phyloP scores from a whole-genome alignment of 2,888 invertebrate genomes.

The Nomada goodeniana region DNA sequence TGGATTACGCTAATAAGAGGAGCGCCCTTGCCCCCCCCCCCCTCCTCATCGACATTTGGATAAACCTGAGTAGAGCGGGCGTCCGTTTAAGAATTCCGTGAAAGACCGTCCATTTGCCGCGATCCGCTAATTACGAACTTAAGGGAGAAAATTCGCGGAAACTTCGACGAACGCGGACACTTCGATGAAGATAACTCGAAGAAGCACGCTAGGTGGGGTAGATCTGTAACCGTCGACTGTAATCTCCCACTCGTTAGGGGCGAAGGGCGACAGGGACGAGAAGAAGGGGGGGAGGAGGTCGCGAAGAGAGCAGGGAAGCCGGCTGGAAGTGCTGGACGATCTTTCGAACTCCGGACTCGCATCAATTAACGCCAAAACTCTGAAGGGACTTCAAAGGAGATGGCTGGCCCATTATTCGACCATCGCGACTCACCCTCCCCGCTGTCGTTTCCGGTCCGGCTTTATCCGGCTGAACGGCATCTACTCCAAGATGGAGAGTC shows the following conservation, averaged over 20 bases:
- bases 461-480: conserved; percentile 61
- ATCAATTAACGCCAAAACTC: conserved; percentile 81
- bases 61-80: not conserved
- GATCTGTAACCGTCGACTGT: conserved; percentile 67
- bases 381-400: conserved; percentile 77
- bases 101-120: conserved; percentile 13
- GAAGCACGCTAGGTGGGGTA: conserved; percentile 38
- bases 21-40: too few species aligned
- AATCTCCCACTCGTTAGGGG: conserved; percentile 73
- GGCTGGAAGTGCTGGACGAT: conserved; percentile 68
- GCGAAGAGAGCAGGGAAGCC: conserved; percentile 49
- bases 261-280: conserved; percentile 23
- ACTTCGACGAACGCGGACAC: conserved; percentile 41
- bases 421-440: conserved; percentile 50
- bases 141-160: conserved; percentile 16
- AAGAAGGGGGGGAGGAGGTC: conserved; percentile 42
- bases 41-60: not conserved
- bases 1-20: not conserved
- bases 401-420: conserved; percentile 76
- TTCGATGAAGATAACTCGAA: conserved; percentile 51
- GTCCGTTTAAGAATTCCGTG: not conserved
- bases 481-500: conserved; percentile 56
- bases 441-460: conserved; percentile 59
- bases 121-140: conserved; percentile 39
- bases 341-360: conserved; percentile 76